Conservation (phyloP, 2,113 vertebrate species). For the Pleuronectes platessa region DNA sequence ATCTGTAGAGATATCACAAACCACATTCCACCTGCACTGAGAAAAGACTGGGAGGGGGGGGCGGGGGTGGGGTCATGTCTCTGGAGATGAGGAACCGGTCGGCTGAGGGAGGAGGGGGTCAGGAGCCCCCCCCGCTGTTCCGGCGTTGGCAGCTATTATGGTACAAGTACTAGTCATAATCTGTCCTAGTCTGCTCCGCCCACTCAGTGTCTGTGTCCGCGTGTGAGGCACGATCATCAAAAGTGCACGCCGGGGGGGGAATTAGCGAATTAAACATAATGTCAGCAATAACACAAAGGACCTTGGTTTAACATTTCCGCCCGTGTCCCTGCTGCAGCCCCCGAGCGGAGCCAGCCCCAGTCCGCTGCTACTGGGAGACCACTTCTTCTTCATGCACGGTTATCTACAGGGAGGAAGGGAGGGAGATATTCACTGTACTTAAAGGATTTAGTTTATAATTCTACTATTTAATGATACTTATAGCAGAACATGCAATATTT, state of each 20-base stretch:
- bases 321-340: not conserved
- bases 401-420: too few species aligned
- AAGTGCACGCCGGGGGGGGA: conserved; percentile 55
- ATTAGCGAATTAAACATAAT: conserved; percentile 61
- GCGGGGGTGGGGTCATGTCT: too few species aligned
- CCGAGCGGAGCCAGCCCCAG: not conserved
- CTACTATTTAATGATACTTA: too few species aligned
- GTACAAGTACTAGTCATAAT: conserved; percentile 42
- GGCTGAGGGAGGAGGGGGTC: conserved; percentile 24
- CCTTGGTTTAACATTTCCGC: conserved; percentile 76
- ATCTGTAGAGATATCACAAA: too few species aligned
- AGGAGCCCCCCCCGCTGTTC: not conserved
- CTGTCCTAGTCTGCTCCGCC: conserved; percentile 33
- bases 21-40: too few species aligned
- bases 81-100: not conserved
- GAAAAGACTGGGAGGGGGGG: too few species aligned
- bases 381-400: too few species aligned
- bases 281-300: conserved; percentile 78
- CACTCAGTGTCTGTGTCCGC: conserved; percentile 39
- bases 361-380: too few species aligned
- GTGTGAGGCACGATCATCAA: conserved; percentile 42
- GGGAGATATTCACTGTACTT: too few species aligned
- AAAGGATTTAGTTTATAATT: too few species aligned
- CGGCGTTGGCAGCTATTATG: conserved; percentile 12
- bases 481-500: too few species aligned